phyloP scores from a whole-genome alignment of 2,888 invertebrate genomes.

The Cerceris ruficornis region DNA sequence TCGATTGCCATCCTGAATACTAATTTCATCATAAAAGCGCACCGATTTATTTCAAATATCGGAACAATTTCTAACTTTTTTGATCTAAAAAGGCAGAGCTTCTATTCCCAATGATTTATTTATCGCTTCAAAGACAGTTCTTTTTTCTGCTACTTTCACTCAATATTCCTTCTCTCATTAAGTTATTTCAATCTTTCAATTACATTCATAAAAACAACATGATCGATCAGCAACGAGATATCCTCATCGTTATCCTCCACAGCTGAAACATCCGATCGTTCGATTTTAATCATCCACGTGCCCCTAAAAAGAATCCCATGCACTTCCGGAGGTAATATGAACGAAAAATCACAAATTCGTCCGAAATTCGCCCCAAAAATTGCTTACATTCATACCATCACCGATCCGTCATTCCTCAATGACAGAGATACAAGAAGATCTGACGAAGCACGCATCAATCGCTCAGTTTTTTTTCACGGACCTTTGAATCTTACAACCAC shows the following conservation, averaged over 20 bases:
- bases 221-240: slow-evolving; percentile 36
- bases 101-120: too few relatives aligned
- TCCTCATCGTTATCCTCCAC: slow-evolving; percentile 30
- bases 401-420: slow-evolving; percentile 68
- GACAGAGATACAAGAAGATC: slow-evolving; percentile 68
- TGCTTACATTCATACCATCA: not conserved
- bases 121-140: not conserved
- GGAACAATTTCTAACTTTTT: too few relatives aligned
- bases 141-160: not conserved
- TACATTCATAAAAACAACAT: not conserved
- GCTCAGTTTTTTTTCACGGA: slow-evolving; percentile 27
- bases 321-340: slow-evolving; percentile 9
- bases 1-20: too few relatives aligned
- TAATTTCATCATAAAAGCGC: too few relatives aligned
- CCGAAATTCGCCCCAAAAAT: not conserved
- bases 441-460: slow-evolving; percentile 47
- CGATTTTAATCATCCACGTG: slow-evolving; percentile 38
- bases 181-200: not conserved
- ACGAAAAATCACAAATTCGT: slow-evolving; percentile 11
- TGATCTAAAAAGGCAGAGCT: too few relatives aligned
- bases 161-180: not conserved
- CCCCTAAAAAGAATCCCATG: not conserved
- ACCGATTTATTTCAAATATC: too few relatives aligned
- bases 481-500: not conserved
- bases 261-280: slow-evolving; percentile 25